Percentiles rank a stretch among this genome's conserved stretches.
Evolutionary conservation across 2,888 invertebrate species (phyloP).

Genomic region (Sminthurides aquaticus): DNA sequence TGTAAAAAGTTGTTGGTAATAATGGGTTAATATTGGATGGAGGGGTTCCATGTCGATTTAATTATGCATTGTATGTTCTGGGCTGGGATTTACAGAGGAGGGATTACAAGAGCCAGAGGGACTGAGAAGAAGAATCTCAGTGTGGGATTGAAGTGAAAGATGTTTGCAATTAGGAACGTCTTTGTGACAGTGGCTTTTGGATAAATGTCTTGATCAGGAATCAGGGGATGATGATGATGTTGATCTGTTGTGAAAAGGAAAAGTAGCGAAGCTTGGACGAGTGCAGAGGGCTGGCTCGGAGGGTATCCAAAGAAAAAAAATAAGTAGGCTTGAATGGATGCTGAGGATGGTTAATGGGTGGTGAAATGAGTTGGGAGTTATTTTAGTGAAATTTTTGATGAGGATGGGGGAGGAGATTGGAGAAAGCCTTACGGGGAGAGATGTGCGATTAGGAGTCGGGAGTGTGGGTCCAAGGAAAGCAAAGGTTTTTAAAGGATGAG

Average conservation of each 20-base stretch:
- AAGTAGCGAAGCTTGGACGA: not conserved
- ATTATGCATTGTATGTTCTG: not conserved
- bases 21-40: not conserved
- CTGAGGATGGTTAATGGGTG: not conserved
- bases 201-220: not conserved
- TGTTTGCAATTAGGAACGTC: not conserved
- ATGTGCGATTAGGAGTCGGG: slow-evolving; percentile 21
- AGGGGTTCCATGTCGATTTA: not conserved
- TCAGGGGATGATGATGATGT: too few species aligned
- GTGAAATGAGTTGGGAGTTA: slow-evolving; percentile 4
- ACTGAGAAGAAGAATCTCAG: not conserved
- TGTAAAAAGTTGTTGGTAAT: not conserved
- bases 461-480: slow-evolving; percentile 17
- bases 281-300: not conserved
- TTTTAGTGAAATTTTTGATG: not conserved
- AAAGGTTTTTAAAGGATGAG: slow-evolving; percentile 16
- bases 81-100: not conserved
- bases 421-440: slow-evolving; percentile 23
- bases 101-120: too few species aligned
- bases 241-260: not conserved
- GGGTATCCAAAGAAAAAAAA: not conserved
- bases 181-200: not conserved
- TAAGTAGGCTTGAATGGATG: not conserved
- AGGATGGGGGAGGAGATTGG: not conserved
- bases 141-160: not conserved